Evolutionary conservation across 2,797 vertebrate species (phyloP), one percentile per base, ranked within the genome.

Genomic region (Darevskia mixta): DNA sequence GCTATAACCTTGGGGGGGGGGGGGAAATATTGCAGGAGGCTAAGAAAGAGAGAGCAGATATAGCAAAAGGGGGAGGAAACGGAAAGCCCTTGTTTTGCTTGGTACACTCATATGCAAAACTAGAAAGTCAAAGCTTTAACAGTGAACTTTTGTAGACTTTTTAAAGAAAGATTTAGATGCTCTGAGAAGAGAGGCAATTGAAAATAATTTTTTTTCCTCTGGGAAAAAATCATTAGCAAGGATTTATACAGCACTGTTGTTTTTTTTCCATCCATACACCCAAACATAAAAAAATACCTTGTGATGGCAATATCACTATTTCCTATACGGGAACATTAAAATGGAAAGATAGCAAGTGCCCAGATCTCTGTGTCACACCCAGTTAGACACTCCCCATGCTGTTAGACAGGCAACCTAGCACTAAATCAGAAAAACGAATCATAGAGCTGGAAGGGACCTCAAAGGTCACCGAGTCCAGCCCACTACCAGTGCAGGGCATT

Each of bases 1-100:
- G 69, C 77, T 89, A 83, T 20, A 88, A 2, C n/a, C 75, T 91
- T 86, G n/a, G 15, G 2, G 4, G 58, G n/a, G n/a, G 45, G 11
- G 2, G 41, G 8, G 2, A 43, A 71, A 71, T 81, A n/a, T 38
- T 25, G 23, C 3, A 23, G 55, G 38, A 87, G 73, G 18, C 27
- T 49, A 11, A 25, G 64, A 81, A 77, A 69, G 27, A 49, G 10
- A 49, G 20, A 77, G 15, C 27, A 69, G 9, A n/a, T 29, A 38
- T 17, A 11, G 11, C 8, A 35, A 75, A 87, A 69, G 8, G 29
- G 41, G 3, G 17, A 38, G 8, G 23, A 8, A 66, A 64, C 1
- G 18, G 55, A 55, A 55, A 15, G 13, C 7, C 3, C 8, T n/a
- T 32, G 29, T 7, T 43, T 2, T 38, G n/a, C 41, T 67, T 67